Percentiles rank a stretch among this genome's conserved stretches.
Conservation (phyloP, 2,888 invertebrate species). For the Campoplex nolae region DNA sequence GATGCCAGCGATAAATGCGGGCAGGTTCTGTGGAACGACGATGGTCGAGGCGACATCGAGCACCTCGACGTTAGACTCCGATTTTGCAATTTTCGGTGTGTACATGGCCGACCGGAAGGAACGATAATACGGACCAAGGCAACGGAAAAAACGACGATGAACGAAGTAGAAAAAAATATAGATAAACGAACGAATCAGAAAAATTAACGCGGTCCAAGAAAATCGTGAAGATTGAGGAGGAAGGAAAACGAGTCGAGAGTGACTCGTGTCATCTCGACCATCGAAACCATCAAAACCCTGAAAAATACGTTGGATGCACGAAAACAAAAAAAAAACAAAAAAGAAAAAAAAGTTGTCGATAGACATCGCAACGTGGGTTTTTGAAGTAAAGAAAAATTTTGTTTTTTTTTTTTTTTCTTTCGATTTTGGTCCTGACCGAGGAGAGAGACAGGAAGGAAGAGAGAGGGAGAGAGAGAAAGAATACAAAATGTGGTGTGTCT, state of each 20-base stretch:
- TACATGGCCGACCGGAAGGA: neutral
- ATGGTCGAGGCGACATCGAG: slow-evolving; percentile 37
- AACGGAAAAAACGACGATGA: neutral
- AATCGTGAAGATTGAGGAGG: neutral
- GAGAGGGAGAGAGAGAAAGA: neutral
- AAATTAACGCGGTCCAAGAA: slow-evolving; percentile 39
- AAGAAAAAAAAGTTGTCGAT: neutral
- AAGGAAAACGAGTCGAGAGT: slow-evolving; percentile 43
- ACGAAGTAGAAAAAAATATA: neutral
- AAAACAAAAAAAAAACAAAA: neutral
- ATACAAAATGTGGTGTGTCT: slow-evolving; percentile 71
- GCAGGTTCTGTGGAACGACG: neutral
- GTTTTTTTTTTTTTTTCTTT: neutral
- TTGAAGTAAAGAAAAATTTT: neutral
- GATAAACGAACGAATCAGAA: neutral
- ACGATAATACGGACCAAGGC: neutral
- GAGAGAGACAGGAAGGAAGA: slow-evolving; percentile 24
- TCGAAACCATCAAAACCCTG: slow-evolving; percentile 23
- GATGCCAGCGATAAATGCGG: neutral
- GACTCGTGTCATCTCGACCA: slow-evolving; percentile 62
- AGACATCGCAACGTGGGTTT: neutral
- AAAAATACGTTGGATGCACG: neutral
- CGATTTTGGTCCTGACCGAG: slow-evolving; percentile 33
- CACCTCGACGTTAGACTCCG: neutral
- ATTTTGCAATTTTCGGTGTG: neutral